These are phyloP conservation scores for Pelmatolapia mariae DNA, from an alignment of 2,113 vertebrate species.

Conservation along the genomic window DNA sequence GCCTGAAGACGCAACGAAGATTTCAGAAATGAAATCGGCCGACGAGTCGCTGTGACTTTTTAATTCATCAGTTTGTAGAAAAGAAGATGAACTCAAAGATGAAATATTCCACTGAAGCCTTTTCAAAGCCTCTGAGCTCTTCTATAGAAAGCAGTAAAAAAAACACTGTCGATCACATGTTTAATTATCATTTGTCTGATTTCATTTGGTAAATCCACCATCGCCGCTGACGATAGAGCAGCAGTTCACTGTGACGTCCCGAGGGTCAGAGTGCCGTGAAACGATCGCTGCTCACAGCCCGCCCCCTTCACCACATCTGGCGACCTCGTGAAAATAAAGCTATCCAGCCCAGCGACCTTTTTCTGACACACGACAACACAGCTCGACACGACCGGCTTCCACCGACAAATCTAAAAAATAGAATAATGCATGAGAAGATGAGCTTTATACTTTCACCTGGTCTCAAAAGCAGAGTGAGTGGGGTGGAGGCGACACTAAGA, in stretches of 20 bases:
- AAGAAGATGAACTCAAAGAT: not conserved
- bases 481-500: not conserved
- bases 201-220: rapidly evolving
- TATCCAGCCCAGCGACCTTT: not conserved
- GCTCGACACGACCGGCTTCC: not conserved
- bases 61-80: not conserved
- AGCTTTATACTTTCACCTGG: rapidly evolving
- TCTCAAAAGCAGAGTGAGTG: not conserved
- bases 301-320: no score
- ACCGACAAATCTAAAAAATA: not conserved
- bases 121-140: not conserved
- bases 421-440: not conserved
- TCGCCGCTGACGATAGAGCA: not conserved
- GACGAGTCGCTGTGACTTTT: not conserved
- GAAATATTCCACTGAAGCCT: not conserved
- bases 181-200: not conserved
- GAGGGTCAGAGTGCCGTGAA: rapidly evolving
- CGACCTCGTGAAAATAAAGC: not conserved
- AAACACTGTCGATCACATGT: not conserved
- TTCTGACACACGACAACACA: rapidly evolving
- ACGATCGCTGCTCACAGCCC: not conserved
- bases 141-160: not conserved
- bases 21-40: not conserved
- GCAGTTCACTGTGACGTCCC: not conserved
- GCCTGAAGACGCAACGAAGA: not conserved